Conservation (phyloP, 2,888 invertebrate genomes). For the Drosophila incognita region DNA sequence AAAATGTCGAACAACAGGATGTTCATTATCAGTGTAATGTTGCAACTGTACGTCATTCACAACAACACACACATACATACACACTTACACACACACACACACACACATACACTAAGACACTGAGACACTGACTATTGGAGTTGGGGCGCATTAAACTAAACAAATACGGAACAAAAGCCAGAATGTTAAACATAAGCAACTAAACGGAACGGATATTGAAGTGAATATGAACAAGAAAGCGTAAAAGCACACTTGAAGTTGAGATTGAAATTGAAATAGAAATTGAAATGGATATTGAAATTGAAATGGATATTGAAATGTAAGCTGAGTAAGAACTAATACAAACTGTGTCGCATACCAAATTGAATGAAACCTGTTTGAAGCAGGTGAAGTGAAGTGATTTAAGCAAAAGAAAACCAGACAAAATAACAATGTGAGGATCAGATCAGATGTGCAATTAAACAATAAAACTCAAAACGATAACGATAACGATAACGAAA, state of each 20-base stretch:
- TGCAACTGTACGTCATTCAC: conserved; percentile 31
- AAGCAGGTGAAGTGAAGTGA: conserved; percentile 43
- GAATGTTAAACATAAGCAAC: conserved; percentile 26
- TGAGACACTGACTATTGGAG: conserved; percentile 73
- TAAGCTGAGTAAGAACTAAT: conserved; percentile 1
- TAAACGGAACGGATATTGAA: conserved; percentile 29
- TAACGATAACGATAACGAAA: not conserved
- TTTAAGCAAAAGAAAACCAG: conserved; percentile 1
- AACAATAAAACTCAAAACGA: conserved; percentile 3
- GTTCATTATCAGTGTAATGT: not conserved
- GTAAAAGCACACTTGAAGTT: not conserved
- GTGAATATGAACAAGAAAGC: conserved; percentile 36
- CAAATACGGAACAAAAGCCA: conserved; percentile 26
- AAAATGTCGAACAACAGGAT: not conserved
- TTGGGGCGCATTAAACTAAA: conserved; percentile 81
- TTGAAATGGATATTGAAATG: conserved; percentile 7
- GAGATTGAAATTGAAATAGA: conserved; percentile 2
- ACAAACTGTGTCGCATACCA: conserved; percentile 2
- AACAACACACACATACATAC: not conserved
- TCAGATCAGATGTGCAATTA: conserved; percentile 21
- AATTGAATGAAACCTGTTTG: conserved; percentile 17
- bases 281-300: not conserved
- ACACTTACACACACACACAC: conserved; percentile 8
- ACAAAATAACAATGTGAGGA: conserved; percentile 16
- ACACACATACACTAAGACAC: conserved; percentile 13